Evolutionary conservation across 2,113 vertebrate species (phyloP).

Genomic region (Scolopax mira): DNA sequence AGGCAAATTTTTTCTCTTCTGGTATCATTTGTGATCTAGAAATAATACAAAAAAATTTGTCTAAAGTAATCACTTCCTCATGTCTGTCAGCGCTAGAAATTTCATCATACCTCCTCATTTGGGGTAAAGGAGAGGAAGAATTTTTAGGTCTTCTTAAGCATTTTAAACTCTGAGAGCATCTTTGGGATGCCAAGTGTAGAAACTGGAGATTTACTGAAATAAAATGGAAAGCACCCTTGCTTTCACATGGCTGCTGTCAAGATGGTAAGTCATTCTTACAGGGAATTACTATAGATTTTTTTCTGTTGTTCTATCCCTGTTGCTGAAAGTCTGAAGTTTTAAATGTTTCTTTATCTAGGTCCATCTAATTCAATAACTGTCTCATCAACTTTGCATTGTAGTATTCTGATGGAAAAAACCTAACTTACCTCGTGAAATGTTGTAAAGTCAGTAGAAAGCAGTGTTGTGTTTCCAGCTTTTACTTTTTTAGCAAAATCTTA

Average conservation of each 20-base stretch:
- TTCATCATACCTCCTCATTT: background rate
- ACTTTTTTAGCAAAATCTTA: background rate
- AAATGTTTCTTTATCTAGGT: background rate
- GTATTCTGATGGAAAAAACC: background rate
- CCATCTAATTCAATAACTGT: background rate
- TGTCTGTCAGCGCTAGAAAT: background rate
- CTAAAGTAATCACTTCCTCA: background rate
- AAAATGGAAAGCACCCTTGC: background rate
- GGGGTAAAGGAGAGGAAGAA: background rate
- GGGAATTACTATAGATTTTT: background rate
- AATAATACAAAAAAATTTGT: slow-evolving; percentile 50
- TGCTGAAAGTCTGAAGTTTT: background rate
- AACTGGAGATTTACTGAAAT: background rate
- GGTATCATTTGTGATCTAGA: slow-evolving; percentile 45
- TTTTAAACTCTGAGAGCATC: background rate
- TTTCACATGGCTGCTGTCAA: background rate
- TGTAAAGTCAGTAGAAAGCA: background rate
- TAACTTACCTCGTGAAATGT: background rate
- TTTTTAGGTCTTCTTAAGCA: background rate
- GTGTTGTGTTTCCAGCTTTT: background rate
- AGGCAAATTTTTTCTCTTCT: slow-evolving; percentile 55
- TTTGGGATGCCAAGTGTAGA: background rate
- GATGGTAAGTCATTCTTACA: background rate
- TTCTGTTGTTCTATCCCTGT: background rate
- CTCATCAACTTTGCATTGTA: background rate